Conservation (phyloP, 1,140 invertebrate species). For the Drosophila leontia region DNA sequence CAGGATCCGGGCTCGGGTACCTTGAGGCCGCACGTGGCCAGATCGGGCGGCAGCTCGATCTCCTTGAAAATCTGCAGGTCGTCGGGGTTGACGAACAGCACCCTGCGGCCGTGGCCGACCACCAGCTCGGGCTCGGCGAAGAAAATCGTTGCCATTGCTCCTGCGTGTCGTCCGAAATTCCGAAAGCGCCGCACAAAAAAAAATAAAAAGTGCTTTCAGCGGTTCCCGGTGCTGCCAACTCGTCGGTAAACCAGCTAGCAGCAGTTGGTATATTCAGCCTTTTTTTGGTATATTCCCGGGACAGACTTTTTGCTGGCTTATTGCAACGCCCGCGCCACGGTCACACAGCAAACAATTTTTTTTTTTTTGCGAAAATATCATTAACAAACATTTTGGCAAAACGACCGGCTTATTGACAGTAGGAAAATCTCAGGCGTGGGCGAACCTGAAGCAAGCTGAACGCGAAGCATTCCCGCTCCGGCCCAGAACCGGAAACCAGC, state of each 20-base stretch:
- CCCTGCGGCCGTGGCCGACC: conserved; percentile 64
- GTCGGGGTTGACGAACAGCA: conserved; percentile 77
- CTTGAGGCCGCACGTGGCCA: conserved; percentile 62
- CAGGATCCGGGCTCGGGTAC: conserved; percentile 20
- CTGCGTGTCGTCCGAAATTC: not conserved
- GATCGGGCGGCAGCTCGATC: conserved; percentile 67
- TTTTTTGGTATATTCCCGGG: not conserved
- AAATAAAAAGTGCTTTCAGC: too few relatives aligned
- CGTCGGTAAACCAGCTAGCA: too few relatives aligned
- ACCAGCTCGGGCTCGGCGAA: conserved; percentile 73
- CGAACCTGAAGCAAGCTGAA: not conserved
- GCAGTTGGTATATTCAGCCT: too few relatives aligned
- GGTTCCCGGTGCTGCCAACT: too few relatives aligned
- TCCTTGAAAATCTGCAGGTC: conserved; percentile 84
- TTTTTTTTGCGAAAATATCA: conserved; percentile 32
- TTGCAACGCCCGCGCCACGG: conserved; percentile 3
- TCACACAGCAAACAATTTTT: conserved; percentile 14
- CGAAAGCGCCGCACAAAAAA: too few relatives aligned
- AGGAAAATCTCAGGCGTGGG: conserved; percentile 17
- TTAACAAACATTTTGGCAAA: conserved; percentile 21
- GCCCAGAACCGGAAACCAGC: conserved; percentile 6
- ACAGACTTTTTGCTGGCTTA: not conserved
- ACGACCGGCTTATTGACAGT: conserved; percentile 6
- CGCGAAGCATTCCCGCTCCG: not conserved
- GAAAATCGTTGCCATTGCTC: conserved; percentile 71